Conservation (phyloP, 92 coral and sea anemone genomes). For the Epizoanthus fatuus region DNA sequence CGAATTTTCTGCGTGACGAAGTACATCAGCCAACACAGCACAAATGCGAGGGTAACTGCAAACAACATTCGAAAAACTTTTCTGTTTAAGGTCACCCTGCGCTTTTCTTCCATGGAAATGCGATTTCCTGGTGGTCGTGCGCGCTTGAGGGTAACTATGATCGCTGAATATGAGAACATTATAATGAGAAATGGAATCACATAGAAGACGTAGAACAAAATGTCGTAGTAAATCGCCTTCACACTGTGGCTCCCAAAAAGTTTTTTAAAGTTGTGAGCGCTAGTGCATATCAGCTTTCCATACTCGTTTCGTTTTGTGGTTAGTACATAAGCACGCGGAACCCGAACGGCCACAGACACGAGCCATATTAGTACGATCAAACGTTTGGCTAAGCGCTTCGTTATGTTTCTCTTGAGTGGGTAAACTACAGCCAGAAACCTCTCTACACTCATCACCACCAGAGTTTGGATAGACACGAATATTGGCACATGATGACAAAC, state of each 20-base stretch:
- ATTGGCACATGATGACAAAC: not conserved
- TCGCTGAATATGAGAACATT: not conserved
- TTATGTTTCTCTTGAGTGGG: constrained; percentile 4
- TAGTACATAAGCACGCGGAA: constrained; percentile 1
- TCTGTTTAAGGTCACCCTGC: not conserved
- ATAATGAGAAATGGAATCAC: not conserved
- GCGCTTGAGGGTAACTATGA: not conserved
- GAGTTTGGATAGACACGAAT: constrained; percentile 16
- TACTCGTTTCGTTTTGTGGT: not conserved
- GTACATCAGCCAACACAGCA: constrained; percentile 13
- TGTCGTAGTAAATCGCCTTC: constrained; percentile 5
- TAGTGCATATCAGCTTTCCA: constrained; percentile 7
- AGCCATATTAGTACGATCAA: constrained; percentile 1
- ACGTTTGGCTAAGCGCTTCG: constrained; percentile 17
- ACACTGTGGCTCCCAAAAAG: not conserved
- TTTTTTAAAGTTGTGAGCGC: not conserved
- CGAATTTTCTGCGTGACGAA: not conserved
- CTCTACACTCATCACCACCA: constrained; percentile 17
- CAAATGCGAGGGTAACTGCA: constrained; percentile 11
- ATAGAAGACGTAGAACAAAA: constrained; percentile 8
- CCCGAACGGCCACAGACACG: not conserved
- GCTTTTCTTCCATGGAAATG: not conserved
- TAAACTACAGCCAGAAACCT: constrained; percentile 10
- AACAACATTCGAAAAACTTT: constrained; percentile 14
- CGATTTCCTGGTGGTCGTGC: not conserved